These are phyloP conservation scores for Sarcoramphus papa DNA, from an alignment of 2,797 vertebrate species.

Conservation along the genomic window DNA sequence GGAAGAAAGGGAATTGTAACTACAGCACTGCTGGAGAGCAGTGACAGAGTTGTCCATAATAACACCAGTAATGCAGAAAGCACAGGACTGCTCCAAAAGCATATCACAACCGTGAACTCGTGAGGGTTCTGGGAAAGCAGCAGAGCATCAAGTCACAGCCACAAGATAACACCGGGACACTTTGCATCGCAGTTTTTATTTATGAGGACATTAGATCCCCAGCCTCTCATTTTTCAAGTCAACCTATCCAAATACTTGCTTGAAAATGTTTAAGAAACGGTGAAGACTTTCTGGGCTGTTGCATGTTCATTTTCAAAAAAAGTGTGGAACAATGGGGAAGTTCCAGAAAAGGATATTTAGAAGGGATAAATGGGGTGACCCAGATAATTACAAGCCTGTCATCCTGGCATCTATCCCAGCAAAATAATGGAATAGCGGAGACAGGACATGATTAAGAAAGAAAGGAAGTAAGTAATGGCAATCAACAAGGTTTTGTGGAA, in stretches of 20 bases:
- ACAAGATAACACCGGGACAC: not conserved
- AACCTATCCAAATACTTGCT: not conserved
- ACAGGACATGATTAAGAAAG: constrained; percentile 62
- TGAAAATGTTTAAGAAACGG: not conserved
- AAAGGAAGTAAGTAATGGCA: constrained; percentile 49
- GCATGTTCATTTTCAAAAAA: not conserved
- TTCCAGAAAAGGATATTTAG: constrained; percentile 49
- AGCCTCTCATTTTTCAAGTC: not conserved
- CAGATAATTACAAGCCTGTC: constrained; percentile 35
- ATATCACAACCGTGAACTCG: fast-evolving
- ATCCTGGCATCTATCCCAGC: constrained; percentile 28
- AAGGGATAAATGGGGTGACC: constrained; percentile 40
- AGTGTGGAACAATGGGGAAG: constrained; percentile 1
- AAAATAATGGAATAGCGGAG: constrained; percentile 15
- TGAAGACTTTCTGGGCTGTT: not conserved
- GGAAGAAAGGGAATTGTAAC: not conserved
- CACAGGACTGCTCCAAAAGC: not conserved
- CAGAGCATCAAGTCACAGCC: not conserved
- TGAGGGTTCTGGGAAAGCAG: not conserved
- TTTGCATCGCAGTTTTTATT: not conserved
- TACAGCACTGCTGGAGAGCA: not conserved
- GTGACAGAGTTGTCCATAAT: not conserved
- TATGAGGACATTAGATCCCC: not conserved
- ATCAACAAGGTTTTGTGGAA: constrained; percentile 49
- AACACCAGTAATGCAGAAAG: not conserved